Base-by-base conservation (phyloP, 2,888 invertebrate genomes). In the Polyploca ridens region DNA sequence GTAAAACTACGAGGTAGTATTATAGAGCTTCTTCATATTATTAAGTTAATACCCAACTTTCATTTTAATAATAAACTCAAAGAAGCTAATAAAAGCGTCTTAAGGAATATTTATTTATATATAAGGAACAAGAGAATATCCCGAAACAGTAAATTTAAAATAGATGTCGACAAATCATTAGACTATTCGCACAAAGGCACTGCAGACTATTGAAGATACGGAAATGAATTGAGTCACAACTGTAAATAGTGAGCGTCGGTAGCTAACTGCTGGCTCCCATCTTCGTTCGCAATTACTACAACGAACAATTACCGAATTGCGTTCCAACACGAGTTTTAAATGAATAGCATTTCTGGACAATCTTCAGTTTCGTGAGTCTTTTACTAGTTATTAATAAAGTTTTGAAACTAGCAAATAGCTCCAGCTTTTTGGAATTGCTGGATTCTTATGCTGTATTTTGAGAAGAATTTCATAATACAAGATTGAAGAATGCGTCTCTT, bases 261-360 rank as follows among this genome's bases (percentile, higher is more conserved):
- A 71, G 69, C 46, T 70, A 33, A 58, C 67, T 61, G 64, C 54
- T 14, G 59, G 13, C 59, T n/a, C 57, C 65, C 68, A 64, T 64
- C 70, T 65, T 71, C 69, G 62, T 49, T 66, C 64, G 72, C 71
- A 77, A 79, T 81, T 79, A 79, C 75, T 74, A 72, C 74, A 75
- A 66, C 69, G 77, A 78, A 78, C 75, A 81, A 81, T 83, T 82
- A 81, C 76, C 74, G 71, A 73, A 77, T 72, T 68, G 71, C 77
- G 76, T 82, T 78, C 69, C 49, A 73, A 75, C 77, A 75, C 72
- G 77, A 79, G 80, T 77, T 78, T 77, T 72, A 78, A 81, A 76
- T 72, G 78, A 77, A 74, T 69, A 68, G 64, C n/a, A 46, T 46
- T 46, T 46, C 46, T 46, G 14, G 46, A 46, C 46, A n/a, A 2